Conservation (phyloP, 1,140 invertebrate genomes). For the Neoseiulus cucumeris region DNA sequence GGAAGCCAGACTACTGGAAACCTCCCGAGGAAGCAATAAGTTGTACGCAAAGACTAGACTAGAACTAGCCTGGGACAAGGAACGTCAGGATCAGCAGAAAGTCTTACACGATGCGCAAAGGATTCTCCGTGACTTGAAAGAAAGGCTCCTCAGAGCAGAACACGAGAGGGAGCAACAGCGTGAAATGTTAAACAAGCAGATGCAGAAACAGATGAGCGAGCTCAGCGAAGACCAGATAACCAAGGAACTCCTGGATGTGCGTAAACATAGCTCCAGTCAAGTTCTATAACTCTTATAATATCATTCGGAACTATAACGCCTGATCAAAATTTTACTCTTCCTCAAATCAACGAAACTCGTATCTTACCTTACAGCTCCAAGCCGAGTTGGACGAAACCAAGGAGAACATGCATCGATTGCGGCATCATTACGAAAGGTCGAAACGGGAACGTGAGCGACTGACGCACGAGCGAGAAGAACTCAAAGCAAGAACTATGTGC, state of each 20-base stretch:
- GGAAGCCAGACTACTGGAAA: conserved; percentile 28
- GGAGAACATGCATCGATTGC: conserved; percentile 69
- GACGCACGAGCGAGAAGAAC: conserved; percentile 40
- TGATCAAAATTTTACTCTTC: too few species aligned
- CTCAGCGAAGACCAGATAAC: conserved; percentile 55
- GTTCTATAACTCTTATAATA: too few species aligned
- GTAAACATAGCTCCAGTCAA: neutral
- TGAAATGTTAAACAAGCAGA: conserved; percentile 56
- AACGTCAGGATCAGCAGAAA: conserved; percentile 72
- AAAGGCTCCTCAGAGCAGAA: conserved; percentile 40
- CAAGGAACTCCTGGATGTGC: neutral
- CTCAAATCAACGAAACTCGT: neutral
- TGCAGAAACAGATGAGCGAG: conserved; percentile 58
- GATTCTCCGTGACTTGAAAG: conserved; percentile 54
- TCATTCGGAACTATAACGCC: conserved; percentile 47
- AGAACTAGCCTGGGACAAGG: conserved; percentile 87
- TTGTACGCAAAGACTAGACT: conserved; percentile 63
- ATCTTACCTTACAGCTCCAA: conserved; percentile 41
- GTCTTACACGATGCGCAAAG: conserved; percentile 73
- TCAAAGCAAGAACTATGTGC: neutral
- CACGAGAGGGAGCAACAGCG: conserved; percentile 68
- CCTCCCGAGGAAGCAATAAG: conserved; percentile 39
- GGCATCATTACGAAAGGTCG: conserved; percentile 76
- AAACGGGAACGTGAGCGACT: conserved; percentile 61
- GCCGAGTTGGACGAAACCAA: conserved; percentile 64